Evolutionary conservation across 1,140 invertebrate genomes (phyloP), one percentile per base, ranked within the genome.

Genomic region (Zeugodacus cucurbitae): DNA sequence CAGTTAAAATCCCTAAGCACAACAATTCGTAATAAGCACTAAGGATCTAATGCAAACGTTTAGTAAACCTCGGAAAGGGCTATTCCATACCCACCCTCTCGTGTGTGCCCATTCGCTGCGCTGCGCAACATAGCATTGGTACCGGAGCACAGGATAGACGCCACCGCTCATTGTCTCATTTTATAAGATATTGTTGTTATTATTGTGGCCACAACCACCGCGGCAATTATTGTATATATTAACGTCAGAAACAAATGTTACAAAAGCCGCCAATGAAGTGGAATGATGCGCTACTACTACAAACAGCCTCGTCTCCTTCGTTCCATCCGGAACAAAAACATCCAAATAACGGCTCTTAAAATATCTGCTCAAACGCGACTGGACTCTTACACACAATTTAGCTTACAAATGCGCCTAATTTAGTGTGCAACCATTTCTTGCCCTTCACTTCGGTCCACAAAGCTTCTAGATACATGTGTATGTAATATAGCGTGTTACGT

Each of bases 191-290:
- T 32, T 59, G 48, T 86, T 34, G 54, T 86, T 86, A n/a, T 59
- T 58, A 22, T 14, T 86, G 85, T 86, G 48, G 44, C 85, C 85
- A 59, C 74, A 32, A 86, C 57, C 57, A 87, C 70, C 64, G 62
- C 87, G 91, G 91, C 92, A 91, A 93, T 93, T 92, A 93, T 93
- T 93, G 92, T 93, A 93, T 93, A 93, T 93, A 93, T 93, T 93
- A 93, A 93, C 89, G 92, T 93, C 92, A 93, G 90, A 93, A 93
- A 93, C 92, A 93, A 93, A 93, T 93, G 92, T 93, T 93, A 90
- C 92, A 91, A 93, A 93, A 91, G 92, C 90, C 90, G 90, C 91
- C 92, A 93, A 93, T 93, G 92, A 93, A 93, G 92, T 92, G 92
- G 92, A 93, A 93, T 91, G 90, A 91, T 91, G 91, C 90, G 89